Base-by-base conservation (phyloP, 37 sponge, comb jelly and placozoan genomes). In the Crambe crambe region DNA sequence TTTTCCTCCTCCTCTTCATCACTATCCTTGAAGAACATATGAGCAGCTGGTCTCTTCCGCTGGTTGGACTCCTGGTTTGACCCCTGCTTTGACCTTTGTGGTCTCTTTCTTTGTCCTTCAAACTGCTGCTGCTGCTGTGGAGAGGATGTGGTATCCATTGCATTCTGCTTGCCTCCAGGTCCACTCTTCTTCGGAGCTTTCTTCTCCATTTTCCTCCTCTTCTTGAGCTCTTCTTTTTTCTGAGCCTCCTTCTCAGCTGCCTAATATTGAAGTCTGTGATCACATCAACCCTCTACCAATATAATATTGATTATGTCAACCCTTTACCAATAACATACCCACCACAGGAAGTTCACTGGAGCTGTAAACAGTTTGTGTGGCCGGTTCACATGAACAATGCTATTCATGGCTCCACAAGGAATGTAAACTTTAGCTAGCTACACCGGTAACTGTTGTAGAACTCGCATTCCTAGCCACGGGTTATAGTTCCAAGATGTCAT, bases 181-280 rank as follows among this genome's bases (percentile, higher is more conserved):
- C 6, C 43, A 18, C 3, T 64, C 27, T 76, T 76, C 66, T 73
- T 43, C 4, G 26, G 27, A n/a, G 35, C 0, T 73, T 35, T 34
- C 21, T 76, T 83, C 42, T 68, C 76, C 37, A 25, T 42, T 37
- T 79, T 87, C 75, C 51, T 87, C 18, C 8, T 34, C 62, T 75
- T 51, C 71, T 80, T 74, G 34, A 58, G 56, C 30, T 74, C 76
- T 5, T 79, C 80, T 73, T 73, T 79, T 21, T 72, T 57, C 37
- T 64, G 38, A 2, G 75, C 74, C 32, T 86, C 79, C 56, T 79
- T 79, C 58, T 79, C 74, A 40, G 78, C 86, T 27, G 74, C 86
- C 86, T 79, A 77, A 34, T 36, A 57, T 1, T 26, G 4, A 54
- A 57, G n/a, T 37, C 15, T 51, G 54, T 18, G 9, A 15, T 18